A percentile compares a stretch with the other conserved stretches of the same genome.
These are phyloP conservation scores for Lerema accius DNA, from an alignment of 1,140 invertebrate species.

Conservation along the genomic window DNA sequence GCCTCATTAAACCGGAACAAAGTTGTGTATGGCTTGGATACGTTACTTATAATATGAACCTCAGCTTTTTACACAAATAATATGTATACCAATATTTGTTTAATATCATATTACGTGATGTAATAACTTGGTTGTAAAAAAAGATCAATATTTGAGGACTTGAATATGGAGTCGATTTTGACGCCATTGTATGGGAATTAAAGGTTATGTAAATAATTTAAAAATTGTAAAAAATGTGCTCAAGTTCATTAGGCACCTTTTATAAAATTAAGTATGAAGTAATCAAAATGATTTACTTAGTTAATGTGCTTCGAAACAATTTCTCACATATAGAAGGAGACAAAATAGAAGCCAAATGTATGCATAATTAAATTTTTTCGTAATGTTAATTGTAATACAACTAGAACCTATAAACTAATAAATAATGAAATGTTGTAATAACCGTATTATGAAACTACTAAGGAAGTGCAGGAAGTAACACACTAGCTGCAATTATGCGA, in stretches of 20 bases:
- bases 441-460: too few relatives aligned
- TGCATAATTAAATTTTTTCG: too few relatives aligned
- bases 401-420: too few relatives aligned
- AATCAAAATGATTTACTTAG: too few relatives aligned
- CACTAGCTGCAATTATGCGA: background rate
- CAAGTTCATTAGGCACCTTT: too few relatives aligned
- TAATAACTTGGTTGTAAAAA: background rate
- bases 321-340: too few relatives aligned
- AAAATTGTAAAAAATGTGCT: too few relatives aligned
- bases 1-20: constrained; percentile 70
- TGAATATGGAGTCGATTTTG: background rate
- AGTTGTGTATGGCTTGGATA: constrained; percentile 37
- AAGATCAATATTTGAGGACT: constrained; percentile 2
- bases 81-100: background rate
- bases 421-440: too few relatives aligned
- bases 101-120: background rate
- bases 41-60: constrained; percentile 29
- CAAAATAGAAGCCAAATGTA: too few relatives aligned
- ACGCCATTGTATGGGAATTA: background rate
- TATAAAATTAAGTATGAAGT: too few relatives aligned
- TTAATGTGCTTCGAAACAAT: too few relatives aligned
- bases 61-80: background rate
- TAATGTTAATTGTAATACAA: too few relatives aligned
- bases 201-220: background rate
- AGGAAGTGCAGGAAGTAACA: background rate